A percentile compares a stretch with the other conserved stretches of the same genome.
phyloP scores from a whole-genome alignment of 2,113 vertebrate species.

The Notarius quadriscutis region DNA sequence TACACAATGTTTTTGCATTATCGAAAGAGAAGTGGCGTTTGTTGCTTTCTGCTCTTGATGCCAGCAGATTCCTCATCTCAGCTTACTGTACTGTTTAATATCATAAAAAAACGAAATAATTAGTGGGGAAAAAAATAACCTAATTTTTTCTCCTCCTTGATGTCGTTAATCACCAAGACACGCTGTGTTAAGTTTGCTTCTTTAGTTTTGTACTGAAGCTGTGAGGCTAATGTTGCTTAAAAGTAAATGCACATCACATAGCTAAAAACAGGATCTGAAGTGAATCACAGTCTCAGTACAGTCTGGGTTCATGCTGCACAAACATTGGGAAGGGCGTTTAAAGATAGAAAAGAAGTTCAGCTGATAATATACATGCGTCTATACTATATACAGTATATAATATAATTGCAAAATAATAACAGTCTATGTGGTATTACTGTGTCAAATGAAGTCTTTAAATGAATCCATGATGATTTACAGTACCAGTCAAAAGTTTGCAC shows the following conservation, averaged over 20 bases:
- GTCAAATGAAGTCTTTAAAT: not conserved
- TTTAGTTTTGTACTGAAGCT: not conserved
- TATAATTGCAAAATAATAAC: no score
- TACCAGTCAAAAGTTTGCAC: no score
- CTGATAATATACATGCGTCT: not conserved
- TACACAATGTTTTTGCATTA: not conserved
- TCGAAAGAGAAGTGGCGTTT: not conserved
- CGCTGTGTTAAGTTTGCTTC: not conserved
- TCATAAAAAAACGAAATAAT: conserved; percentile 3
- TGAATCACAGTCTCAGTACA: not conserved
- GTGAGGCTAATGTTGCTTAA: conserved; percentile 2
- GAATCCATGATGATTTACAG: not conserved
- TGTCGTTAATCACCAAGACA: conserved; percentile 15
- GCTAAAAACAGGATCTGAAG: not conserved
- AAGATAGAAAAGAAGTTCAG: not conserved
- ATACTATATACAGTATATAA: not conserved
- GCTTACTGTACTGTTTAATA: not conserved
- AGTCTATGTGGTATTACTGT: not conserved
- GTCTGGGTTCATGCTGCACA: not conserved
- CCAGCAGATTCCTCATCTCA: not conserved
- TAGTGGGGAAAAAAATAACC: not conserved
- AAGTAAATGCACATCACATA: not conserved
- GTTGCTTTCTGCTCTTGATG: not conserved
- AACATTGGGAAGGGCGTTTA: not conserved
- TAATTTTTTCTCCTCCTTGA: not conserved